These are phyloP conservation scores for Tetragonula clypearis DNA, from an alignment of 1,140 invertebrate species.

Conservation along the genomic window DNA sequence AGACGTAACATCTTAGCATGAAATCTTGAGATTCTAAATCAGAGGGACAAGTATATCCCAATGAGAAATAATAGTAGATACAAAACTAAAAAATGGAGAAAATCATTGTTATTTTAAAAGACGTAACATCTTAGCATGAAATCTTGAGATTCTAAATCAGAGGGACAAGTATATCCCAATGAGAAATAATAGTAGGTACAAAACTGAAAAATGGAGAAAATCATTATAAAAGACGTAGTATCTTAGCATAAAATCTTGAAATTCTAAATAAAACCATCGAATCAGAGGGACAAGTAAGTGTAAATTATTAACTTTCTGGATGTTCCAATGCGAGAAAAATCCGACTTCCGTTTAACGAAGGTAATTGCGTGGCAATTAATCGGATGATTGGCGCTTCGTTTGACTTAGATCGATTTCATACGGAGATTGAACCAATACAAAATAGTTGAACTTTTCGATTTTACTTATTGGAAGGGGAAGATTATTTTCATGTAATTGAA, in stretches of 20 bases:
- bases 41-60: too few relatives aligned
- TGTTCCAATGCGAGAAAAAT: background rate
- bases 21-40: too few relatives aligned
- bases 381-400: background rate
- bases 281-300: background rate
- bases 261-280: background rate
- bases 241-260: background rate
- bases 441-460: background rate
- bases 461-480: background rate
- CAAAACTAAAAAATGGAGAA: too few relatives aligned
- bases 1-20: too few relatives aligned
- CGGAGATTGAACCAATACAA: background rate
- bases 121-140: too few relatives aligned
- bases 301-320: constrained; percentile 19
- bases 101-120: too few relatives aligned
- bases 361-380: constrained; percentile 15
- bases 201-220: too few relatives aligned
- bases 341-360: background rate
- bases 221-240: too few relatives aligned
- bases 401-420: background rate
- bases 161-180: too few relatives aligned
- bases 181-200: too few relatives aligned
- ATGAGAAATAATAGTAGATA: too few relatives aligned
- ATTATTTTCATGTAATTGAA: constrained; percentile 1
- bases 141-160: too few relatives aligned